A percentile compares a stretch with the other conserved stretches of the same genome.
Evolutionary conservation across 2,797 vertebrate genomes (phyloP).

Genomic region (Garrulus glandarius): DNA sequence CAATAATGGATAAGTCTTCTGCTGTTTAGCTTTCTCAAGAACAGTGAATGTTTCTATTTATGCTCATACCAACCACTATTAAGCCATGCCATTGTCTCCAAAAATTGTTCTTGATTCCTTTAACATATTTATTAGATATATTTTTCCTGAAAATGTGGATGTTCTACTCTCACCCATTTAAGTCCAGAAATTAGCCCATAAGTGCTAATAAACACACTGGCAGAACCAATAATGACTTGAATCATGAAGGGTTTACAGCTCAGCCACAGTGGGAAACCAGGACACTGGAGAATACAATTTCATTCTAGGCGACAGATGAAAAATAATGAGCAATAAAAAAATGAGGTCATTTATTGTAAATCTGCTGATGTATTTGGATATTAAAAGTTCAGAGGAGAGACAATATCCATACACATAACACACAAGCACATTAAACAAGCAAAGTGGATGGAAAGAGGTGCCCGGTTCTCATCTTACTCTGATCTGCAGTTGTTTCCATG

Average conservation of each 20-base stretch:
- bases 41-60: neutral
- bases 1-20: neutral
- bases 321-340: neutral
- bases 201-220: neutral
- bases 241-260: neutral
- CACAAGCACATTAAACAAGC: neutral
- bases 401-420: neutral
- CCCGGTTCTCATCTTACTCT: neutral
- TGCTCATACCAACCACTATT: neutral
- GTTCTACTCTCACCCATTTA: neutral
- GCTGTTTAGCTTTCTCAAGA: neutral
- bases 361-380: neutral
- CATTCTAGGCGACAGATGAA: neutral
- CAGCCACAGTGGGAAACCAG: neutral
- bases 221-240: neutral
- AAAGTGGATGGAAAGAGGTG: neutral
- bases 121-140: neutral
- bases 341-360: neutral
- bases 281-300: neutral
- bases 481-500: neutral
- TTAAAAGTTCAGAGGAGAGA: neutral
- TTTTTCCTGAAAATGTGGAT: neutral
- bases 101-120: neutral
- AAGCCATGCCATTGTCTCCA: neutral
- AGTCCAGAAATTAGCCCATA: neutral